These are phyloP conservation scores for Spodoptera exigua DNA, from an alignment of 2,888 invertebrate species.

Conservation along the genomic window DNA sequence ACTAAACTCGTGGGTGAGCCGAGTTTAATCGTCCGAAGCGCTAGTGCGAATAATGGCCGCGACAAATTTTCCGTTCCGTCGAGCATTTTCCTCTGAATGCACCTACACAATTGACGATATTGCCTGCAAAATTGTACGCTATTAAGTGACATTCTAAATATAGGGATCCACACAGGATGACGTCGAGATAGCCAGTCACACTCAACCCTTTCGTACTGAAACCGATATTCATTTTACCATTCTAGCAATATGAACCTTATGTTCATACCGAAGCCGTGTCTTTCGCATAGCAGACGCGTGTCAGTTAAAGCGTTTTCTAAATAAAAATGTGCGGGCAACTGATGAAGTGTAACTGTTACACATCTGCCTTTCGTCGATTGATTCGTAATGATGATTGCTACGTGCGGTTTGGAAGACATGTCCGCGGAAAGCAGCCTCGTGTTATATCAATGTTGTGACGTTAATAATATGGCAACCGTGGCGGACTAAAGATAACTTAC, in stretches of 20 bases:
- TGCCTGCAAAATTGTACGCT: conserved; percentile 85
- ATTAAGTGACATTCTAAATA: conserved; percentile 88
- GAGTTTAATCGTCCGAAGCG: conserved; percentile 85
- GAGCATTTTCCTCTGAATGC: conserved; percentile 88
- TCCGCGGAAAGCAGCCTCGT: conserved; percentile 74
- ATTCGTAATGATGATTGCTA: conserved; percentile 70
- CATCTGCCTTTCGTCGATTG: conserved; percentile 79
- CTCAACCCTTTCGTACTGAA: conserved; percentile 73
- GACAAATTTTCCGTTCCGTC: conserved; percentile 87
- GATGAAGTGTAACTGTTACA: conserved; percentile 83
- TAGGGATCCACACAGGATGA: conserved; percentile 79
- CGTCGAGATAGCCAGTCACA: conserved; percentile 74
- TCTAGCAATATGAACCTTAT: conserved; percentile 55
- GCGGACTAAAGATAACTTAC: conserved; percentile 74
- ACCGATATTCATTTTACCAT: conserved; percentile 53
- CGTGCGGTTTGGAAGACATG: conserved; percentile 77
- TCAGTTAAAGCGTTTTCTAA: conserved; percentile 56
- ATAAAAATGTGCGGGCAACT: conserved; percentile 63
- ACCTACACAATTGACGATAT: conserved; percentile 85
- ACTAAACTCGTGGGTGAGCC: conserved; percentile 74
- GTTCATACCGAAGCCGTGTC: conserved; percentile 28
- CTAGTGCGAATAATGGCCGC: conserved; percentile 85
- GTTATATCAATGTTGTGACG: conserved; percentile 77
- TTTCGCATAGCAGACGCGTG: conserved; percentile 31
- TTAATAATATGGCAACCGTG: conserved; percentile 79